phyloP scores from a whole-genome alignment of 2,113 vertebrate genomes.

The Burhinus bistriatus region DNA sequence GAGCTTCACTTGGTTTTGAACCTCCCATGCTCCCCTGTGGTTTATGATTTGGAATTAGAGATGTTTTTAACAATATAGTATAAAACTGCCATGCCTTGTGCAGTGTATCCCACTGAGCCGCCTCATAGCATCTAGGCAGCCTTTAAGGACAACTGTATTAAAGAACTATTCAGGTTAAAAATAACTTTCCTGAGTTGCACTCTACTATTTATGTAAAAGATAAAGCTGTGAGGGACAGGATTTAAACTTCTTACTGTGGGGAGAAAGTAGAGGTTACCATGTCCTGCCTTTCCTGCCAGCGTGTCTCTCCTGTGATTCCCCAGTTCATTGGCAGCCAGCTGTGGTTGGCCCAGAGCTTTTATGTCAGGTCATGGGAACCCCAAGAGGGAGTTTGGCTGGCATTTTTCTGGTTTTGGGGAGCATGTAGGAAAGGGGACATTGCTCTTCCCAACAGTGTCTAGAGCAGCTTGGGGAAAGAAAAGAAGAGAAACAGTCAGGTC shows the following conservation, averaged over 20 bases:
- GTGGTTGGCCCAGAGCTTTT: neutral
- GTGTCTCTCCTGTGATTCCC: neutral
- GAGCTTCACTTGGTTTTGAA: neutral
- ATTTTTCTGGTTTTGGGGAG: neutral
- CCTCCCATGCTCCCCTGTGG: neutral
- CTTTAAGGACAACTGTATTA: neutral
- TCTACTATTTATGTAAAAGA: neutral
- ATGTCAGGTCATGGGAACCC: neutral
- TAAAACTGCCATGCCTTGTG: neutral
- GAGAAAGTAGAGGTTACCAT: neutral
- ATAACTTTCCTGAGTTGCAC: neutral
- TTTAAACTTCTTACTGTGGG: neutral
- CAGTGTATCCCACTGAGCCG: neutral
- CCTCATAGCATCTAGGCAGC: neutral
- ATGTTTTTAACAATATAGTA: neutral
- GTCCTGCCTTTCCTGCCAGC: neutral
- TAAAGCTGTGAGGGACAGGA: neutral
- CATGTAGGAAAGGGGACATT: neutral
- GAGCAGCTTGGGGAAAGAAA: neutral
- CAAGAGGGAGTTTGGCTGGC: neutral
- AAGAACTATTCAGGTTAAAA: neutral
- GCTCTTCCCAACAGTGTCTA: neutral
- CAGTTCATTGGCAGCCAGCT: neutral
- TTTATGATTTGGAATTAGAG: neutral
- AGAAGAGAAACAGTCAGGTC: rapidly evolving